Base-by-base conservation (phyloP, 2,797 vertebrate genomes). In the Centroberyx gerrardi region DNA sequence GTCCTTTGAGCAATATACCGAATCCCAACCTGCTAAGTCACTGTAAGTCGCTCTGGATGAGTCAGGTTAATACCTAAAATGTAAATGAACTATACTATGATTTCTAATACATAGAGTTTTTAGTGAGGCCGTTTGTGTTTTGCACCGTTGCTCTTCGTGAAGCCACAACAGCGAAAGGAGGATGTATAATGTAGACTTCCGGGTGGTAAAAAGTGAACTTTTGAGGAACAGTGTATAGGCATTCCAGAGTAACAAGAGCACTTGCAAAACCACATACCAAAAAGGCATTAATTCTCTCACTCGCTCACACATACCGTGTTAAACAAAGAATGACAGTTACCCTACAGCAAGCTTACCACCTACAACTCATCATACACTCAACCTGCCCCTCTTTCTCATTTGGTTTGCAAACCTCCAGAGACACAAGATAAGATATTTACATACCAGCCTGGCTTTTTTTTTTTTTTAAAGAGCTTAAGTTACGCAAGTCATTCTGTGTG, bases 341-440 rank as follows among this genome's bases (percentile, higher is more conserved):
- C 14, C 8, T 4, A 10, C 53, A 38, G 28, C 82, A 61, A 75
- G 12, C 53, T 58, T 54, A 56, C 66, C 78, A 89, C 74, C 84
- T 90, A 81, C 22, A 76, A 69, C 38, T 55, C 52, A 54, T 68
- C 74, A 82, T 18, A 27, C 12, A 62, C 14, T 42, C 44, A 68
- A 74, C 72, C 15, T 55, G 76, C 36, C 59, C 58, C 49, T 48
- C 56, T 74, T 72, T 52, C 84, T 85, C 85, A 94, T 91, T 94
- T 94, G 90, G 79, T 79, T 90, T 89, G 89, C 90, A 94, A 93
- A 93, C 81, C 63, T 76, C 76, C 28, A 9, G 66, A 84, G 69
- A 83, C 71, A 83, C 40, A 51, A 87, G 87, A 93, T 90, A 88
- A 88, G 80, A 78, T 78, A 91, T 92, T 92, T 92, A 87, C 90